These are phyloP conservation scores for Bombylius discolor DNA, from an alignment of 2,888 invertebrate genomes.

Conservation along the genomic window DNA sequence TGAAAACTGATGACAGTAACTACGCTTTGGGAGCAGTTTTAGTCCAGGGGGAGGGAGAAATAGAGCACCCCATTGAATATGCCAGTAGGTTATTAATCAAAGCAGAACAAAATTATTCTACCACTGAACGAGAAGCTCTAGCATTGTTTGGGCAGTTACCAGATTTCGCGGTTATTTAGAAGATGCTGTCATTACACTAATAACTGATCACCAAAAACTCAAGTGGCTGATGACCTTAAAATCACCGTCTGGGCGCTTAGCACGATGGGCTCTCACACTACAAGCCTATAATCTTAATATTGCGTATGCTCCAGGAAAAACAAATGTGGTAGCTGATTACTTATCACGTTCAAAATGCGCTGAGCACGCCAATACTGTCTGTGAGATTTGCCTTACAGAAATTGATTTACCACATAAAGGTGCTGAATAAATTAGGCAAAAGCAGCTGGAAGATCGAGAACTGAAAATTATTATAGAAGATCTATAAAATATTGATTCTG, in stretches of 20 bases:
- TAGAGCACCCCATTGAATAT: conserved; percentile 19
- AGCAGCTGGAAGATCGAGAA: not conserved
- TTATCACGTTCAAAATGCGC: conserved; percentile 8
- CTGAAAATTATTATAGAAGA: not conserved
- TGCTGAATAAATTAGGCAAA: conserved; percentile 8
- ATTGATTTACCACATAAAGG: conserved; percentile 13
- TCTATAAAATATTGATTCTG: not conserved
- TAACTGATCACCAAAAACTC: conserved; percentile 37
- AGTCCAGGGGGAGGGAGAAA: conserved; percentile 8
- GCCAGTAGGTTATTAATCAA: conserved; percentile 18
- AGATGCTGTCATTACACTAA: conserved; percentile 23
- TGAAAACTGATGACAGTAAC: not conserved
- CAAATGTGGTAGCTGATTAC: conserved; percentile 20
- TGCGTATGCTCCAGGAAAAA: conserved; percentile 27
- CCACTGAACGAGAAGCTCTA: conserved; percentile 32
- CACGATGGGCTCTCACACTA: conserved; percentile 34
- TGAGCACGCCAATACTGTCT: not conserved
- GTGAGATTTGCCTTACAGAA: conserved; percentile 1
- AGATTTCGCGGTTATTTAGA: conserved; percentile 34
- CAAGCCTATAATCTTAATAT: conserved; percentile 29
- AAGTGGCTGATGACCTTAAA: conserved; percentile 34
- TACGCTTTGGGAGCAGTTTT: too few relatives aligned
- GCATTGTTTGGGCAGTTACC: conserved; percentile 21
- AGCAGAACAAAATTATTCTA: conserved; percentile 29
- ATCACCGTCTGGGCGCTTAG: conserved; percentile 31